phyloP scores from a whole-genome alignment of 2,797 vertebrate species.

The Sebastes flavidus region DNA sequence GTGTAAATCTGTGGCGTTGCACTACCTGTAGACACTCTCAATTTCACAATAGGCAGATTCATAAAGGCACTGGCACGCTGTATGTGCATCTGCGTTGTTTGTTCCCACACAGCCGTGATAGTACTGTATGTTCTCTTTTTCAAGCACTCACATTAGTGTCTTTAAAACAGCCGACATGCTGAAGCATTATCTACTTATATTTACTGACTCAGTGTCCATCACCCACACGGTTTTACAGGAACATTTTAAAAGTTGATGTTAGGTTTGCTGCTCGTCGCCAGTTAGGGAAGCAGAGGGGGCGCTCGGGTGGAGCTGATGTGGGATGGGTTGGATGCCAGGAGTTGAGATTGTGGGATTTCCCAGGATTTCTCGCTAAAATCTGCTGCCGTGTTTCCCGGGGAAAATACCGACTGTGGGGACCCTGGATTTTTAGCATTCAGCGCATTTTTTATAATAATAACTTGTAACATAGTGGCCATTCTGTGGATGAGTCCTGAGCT shows the following conservation, averaged over 20 bases:
- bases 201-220: conserved; percentile 13
- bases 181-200: conserved; percentile 17
- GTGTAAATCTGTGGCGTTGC: conserved; percentile 11
- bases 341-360: conserved; percentile 28
- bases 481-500: neutral
- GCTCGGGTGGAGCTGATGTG: conserved; percentile 40
- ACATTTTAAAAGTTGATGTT: conserved; percentile 21
- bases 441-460: neutral
- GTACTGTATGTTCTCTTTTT: neutral
- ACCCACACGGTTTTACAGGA: conserved; percentile 16
- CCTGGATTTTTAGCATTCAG: neutral
- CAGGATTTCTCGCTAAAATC: neutral
- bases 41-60: conserved; percentile 1
- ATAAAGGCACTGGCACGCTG: neutral
- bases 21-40: conserved; percentile 14
- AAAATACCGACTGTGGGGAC: neutral
- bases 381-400: neutral
- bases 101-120: conserved; percentile 1
- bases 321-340: conserved; percentile 21
- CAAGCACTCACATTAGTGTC: neutral
- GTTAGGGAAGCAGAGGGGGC: conserved; percentile 12
- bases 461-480: neutral
- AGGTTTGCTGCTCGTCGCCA: conserved; percentile 4
- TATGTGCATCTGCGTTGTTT: neutral
- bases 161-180: conserved; percentile 7